phyloP scores from a whole-genome alignment of 2,113 vertebrate genomes.

The Fregetta grallaria region DNA sequence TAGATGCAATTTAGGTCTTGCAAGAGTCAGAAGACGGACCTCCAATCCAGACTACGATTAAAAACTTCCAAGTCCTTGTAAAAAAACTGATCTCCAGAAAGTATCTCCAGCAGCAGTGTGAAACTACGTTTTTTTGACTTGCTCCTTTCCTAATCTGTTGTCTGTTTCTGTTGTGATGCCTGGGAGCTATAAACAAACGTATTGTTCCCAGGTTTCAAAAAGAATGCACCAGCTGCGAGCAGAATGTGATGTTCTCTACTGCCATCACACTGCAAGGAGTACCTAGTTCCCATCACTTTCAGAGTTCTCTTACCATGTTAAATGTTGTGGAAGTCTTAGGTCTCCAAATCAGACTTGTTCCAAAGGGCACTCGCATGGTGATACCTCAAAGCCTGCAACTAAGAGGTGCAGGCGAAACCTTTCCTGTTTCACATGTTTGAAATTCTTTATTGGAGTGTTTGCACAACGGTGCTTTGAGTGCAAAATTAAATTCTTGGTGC shows the following conservation, averaged over 20 bases:
- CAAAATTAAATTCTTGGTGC: not conserved
- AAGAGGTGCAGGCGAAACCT: not conserved
- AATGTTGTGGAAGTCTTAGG: not conserved
- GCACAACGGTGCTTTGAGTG: not conserved
- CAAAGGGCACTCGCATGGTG: not conserved
- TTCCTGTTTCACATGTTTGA: not conserved
- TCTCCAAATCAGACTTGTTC: not conserved
- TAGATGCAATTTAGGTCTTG: not conserved
- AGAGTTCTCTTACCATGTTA: not conserved
- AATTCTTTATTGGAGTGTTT: not conserved
- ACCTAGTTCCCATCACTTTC: not conserved
- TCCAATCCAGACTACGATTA: not conserved
- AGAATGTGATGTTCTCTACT: not conserved
- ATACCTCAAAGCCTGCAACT: not conserved
- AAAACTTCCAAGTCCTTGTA: not conserved
- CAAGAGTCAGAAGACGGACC: not conserved
- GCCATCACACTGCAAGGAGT: not conserved
- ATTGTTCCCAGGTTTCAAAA: not conserved
- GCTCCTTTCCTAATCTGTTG: not conserved
- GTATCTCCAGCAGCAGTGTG: not conserved
- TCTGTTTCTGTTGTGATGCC: not conserved
- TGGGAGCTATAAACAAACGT: not conserved
- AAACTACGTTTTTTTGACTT: not conserved
- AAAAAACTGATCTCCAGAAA: not conserved
- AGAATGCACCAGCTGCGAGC: not conserved